phyloP scores from a whole-genome alignment of 30 jellyfish, hydroid and myxozoan genomes.

The Cassiopea xamachana region DNA sequence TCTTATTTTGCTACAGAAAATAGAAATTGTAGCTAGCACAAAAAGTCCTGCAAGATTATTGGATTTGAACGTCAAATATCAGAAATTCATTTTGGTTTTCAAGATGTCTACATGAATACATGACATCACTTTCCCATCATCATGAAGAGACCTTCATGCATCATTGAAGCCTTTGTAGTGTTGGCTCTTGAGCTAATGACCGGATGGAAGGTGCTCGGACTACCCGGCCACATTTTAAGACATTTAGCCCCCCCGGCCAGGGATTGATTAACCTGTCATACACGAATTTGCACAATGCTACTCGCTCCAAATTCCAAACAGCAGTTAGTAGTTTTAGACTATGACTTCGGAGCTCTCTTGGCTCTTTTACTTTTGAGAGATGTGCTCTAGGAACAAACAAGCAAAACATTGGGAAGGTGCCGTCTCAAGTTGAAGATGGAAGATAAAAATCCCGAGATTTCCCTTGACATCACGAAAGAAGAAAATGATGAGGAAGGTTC shows the following conservation, averaged over 20 bases:
- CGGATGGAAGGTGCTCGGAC: conserved; percentile 1
- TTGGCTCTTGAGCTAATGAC: too few species aligned
- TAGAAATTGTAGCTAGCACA: too few species aligned
- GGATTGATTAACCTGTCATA: conserved; percentile 36
- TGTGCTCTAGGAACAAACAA: not conserved
- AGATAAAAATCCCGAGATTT: conserved; percentile 2
- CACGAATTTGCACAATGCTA: not conserved
- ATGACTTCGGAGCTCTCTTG: not conserved
- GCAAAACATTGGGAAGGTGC: not conserved
- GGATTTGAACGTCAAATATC: too few species aligned
- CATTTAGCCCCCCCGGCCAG: conserved; percentile 24
- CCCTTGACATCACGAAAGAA: conserved; percentile 6
- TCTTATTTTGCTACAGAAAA: too few species aligned
- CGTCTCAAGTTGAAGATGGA: not conserved
- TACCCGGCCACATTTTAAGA: not conserved
- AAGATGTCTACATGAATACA: too few species aligned
- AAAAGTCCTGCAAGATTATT: too few species aligned
- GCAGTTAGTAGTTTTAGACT: not conserved
- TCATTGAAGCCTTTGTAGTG: too few species aligned
- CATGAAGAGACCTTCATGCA: too few species aligned
- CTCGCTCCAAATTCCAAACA: not conserved
- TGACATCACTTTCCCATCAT: too few species aligned
- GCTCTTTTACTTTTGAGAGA: not conserved
- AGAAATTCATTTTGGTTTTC: too few species aligned
- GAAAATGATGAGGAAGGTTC: conserved; percentile 5